Percentiles rank a stretch among this genome's conserved stretches.
These are phyloP conservation scores for Eupleurogrammus muticus DNA, from an alignment of 2,797 vertebrate species.

Conservation along the genomic window DNA sequence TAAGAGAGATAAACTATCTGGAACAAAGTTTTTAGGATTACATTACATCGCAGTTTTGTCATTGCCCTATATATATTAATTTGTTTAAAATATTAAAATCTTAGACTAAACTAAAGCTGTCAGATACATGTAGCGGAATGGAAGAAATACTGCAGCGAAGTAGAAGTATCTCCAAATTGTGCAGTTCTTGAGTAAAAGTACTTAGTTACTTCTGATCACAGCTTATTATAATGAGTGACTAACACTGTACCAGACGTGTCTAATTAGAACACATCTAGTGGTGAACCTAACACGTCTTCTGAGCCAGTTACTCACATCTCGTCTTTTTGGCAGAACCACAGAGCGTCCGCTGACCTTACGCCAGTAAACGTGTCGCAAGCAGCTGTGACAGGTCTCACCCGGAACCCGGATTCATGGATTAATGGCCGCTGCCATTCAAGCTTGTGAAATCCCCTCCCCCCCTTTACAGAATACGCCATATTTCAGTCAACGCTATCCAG, in stretches of 20 bases:
- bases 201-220: not conserved
- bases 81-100: too few species aligned
- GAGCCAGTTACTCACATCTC: conserved; percentile 60
- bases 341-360: conserved; percentile 71
- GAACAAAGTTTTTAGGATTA: too few species aligned
- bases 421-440: conserved; percentile 50
- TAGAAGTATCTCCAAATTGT: too few species aligned
- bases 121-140: too few species aligned
- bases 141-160: too few species aligned
- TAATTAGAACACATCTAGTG: conserved; percentile 57
- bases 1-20: too few species aligned
- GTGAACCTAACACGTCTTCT: conserved; percentile 59
- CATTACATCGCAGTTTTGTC: too few species aligned
- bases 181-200: too few species aligned
- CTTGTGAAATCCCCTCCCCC: conserved; percentile 25
- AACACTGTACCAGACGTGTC: conserved; percentile 12
- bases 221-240: conserved; percentile 13
- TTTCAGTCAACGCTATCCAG: conserved; percentile 17
- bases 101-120: too few species aligned
- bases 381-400: conserved; percentile 85
- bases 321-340: conserved; percentile 63
- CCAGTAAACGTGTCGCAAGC: conserved; percentile 89
- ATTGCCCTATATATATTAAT: too few species aligned
- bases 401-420: too few species aligned
- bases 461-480: not conserved